These are phyloP conservation scores for Halcyon badia DNA, from an alignment of 2,797 vertebrate genomes.

Conservation along the genomic window DNA sequence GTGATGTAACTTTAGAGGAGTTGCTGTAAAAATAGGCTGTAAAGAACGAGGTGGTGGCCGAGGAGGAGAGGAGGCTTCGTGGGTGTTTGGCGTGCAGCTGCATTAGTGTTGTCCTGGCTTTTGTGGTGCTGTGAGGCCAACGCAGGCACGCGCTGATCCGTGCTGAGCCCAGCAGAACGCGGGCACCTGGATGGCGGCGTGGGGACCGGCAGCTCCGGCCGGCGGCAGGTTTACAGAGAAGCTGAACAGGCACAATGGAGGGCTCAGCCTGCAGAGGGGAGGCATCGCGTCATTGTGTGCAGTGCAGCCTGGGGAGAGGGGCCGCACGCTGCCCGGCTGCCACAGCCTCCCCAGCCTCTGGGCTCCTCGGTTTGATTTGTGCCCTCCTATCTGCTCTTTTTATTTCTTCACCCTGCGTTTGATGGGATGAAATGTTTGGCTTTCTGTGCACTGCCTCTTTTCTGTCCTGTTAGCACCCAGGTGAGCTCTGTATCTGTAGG, in stretches of 20 bases:
- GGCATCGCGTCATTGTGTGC: conserved; percentile 40
- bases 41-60: conserved; percentile 31
- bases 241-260: conserved; percentile 64
- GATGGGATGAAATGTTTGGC: not conserved
- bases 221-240: conserved; percentile 33
- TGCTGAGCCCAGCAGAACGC: conserved; percentile 44
- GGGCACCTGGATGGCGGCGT: conserved; percentile 33
- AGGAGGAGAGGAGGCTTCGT: not conserved
- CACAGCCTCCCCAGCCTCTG: not conserved
- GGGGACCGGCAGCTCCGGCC: not conserved
- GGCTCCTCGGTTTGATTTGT: not conserved
- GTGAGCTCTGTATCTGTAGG: not conserved
- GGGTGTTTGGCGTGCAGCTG: conserved; percentile 15
- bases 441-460: not conserved
- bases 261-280: not conserved
- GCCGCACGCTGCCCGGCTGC: not conserved
- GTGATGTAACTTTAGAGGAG: conserved; percentile 66
- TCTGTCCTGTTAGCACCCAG: not conserved
- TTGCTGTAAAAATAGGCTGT: conserved; percentile 61
- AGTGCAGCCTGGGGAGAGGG: not conserved
- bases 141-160: not conserved
- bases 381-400: not conserved
- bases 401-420: not conserved
- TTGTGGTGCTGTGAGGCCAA: not conserved
- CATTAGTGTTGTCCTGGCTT: not conserved